Percentiles rank a stretch among this genome's conserved stretches.
Conservation (phyloP, 2,113 vertebrate genomes). For the Oenanthe oenanthe region DNA sequence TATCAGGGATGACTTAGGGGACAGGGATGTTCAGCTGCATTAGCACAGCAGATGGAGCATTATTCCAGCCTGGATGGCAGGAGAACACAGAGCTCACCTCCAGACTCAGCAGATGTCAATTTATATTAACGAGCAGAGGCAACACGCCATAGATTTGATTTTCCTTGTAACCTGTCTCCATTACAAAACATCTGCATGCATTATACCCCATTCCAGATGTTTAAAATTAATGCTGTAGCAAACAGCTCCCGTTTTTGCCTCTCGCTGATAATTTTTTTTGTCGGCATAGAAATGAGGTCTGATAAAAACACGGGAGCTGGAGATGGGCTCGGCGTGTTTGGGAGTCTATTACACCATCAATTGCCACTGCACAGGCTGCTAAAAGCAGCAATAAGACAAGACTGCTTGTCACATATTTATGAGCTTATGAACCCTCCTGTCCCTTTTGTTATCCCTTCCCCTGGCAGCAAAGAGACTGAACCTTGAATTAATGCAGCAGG, state of each 20-base stretch:
- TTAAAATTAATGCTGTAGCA: background rate
- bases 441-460: conserved; percentile 56
- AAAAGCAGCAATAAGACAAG: conserved; percentile 48
- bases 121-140: conserved; percentile 63
- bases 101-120: conserved; percentile 62
- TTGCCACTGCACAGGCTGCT: background rate
- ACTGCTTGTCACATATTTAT: conserved; percentile 48
- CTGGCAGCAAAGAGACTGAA: background rate
- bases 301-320: conserved; percentile 2
- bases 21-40: conserved; percentile 34
- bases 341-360: conserved; percentile 6
- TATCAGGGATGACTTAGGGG: conserved; percentile 36
- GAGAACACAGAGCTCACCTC: conserved; percentile 36
- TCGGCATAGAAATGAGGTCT: conserved; percentile 11
- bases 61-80: conserved; percentile 6
- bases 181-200: conserved; percentile 47
- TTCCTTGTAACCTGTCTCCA: conserved; percentile 63
- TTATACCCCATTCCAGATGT: conserved; percentile 24
- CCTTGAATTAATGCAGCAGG: background rate
- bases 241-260: background rate
- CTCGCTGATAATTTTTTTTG: conserved; percentile 7
- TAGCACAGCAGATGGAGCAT: conserved; percentile 40
- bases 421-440: conserved; percentile 39
- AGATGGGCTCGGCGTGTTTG: background rate
- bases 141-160: conserved; percentile 46